Percentiles rank a stretch among this genome's conserved stretches.
These are phyloP conservation scores for Entomyzon cyanotis DNA, from an alignment of 2,113 vertebrate species.

Conservation along the genomic window DNA sequence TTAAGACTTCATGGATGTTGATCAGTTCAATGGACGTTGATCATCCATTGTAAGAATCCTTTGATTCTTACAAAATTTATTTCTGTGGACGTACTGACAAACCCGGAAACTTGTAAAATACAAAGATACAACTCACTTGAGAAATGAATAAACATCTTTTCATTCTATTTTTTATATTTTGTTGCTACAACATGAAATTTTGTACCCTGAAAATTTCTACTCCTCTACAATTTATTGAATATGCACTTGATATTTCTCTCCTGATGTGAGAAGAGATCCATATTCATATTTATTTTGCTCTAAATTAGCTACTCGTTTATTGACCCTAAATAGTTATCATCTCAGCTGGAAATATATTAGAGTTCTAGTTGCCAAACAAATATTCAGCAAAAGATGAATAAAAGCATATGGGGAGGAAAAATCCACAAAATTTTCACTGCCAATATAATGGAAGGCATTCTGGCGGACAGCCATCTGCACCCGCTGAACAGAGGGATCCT, in stretches of 20 bases:
- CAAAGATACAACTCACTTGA: background rate
- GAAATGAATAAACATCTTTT: background rate
- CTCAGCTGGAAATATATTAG: constrained; percentile 84
- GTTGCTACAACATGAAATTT: background rate
- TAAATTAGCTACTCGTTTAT: constrained; percentile 80
- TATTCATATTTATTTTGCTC: constrained; percentile 73
- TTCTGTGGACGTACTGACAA: background rate
- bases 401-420: constrained; percentile 78
- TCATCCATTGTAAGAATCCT: background rate
- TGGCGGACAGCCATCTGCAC: constrained; percentile 79
- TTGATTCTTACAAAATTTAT: background rate
- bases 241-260: background rate
- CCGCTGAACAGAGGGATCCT: constrained; percentile 77
- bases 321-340: constrained; percentile 80
- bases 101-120: background rate
- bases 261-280: constrained; percentile 21
- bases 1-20: background rate
- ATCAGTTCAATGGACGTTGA: background rate
- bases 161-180: background rate
- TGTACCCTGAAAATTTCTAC: background rate
- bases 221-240: background rate
- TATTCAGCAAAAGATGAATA: constrained; percentile 78
- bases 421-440: constrained; percentile 66
- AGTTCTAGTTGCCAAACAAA: constrained; percentile 80
- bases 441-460: constrained; percentile 71